Evolutionary conservation across 2,113 vertebrate genomes (phyloP).

Genomic region (Pontoporia blainvillei): DNA sequence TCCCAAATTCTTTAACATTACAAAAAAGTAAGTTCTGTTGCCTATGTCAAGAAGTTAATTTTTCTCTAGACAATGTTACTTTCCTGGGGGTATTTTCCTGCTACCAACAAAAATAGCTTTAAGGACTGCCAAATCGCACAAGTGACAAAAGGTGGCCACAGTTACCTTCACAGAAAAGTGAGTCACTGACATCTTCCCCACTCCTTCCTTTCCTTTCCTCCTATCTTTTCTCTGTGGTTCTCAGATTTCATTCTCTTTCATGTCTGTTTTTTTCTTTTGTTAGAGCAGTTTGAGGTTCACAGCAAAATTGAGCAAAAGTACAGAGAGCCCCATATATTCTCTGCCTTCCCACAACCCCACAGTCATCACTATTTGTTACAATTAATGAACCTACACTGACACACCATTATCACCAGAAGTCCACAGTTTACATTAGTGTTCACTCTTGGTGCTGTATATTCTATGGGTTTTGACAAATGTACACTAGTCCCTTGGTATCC

Average conservation of each 20-base stretch:
- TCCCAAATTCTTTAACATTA: background rate
- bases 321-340: background rate
- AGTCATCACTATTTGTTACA: background rate
- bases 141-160: background rate
- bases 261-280: background rate
- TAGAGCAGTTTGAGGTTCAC: background rate
- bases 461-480: background rate
- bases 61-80: background rate
- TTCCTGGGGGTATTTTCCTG: background rate
- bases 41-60: background rate
- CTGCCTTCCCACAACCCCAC: background rate
- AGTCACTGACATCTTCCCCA: background rate
- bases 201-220: background rate
- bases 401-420: background rate
- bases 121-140: background rate
- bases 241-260: background rate
- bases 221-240: background rate
- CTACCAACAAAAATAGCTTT: background rate
- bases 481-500: background rate
- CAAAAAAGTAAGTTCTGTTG: background rate
- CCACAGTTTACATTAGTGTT: background rate
- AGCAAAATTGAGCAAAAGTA: background rate
- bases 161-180: background rate
- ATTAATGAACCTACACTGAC: background rate
- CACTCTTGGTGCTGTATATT: background rate